Conservation (phyloP, 53 echinoderm and acorn worm species). For the Henricia sp. region DNA sequence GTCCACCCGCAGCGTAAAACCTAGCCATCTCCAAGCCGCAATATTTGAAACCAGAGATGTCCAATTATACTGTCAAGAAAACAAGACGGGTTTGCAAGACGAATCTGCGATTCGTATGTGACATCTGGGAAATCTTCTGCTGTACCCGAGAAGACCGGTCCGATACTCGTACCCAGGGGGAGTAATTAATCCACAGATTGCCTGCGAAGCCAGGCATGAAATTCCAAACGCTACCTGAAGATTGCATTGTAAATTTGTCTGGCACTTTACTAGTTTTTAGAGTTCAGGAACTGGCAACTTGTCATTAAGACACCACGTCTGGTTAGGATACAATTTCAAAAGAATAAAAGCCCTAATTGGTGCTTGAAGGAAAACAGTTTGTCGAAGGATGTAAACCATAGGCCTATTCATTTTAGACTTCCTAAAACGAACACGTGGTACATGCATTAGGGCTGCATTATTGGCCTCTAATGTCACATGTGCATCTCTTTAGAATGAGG, state of each 20-base stretch:
- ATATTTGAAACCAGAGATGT: slow-evolving; percentile 20
- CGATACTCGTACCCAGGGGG: slow-evolving; percentile 37
- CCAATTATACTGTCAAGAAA: slow-evolving; percentile 25
- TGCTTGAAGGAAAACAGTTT: too few species aligned
- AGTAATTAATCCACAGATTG: slow-evolving; percentile 47
- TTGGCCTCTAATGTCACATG: too few species aligned
- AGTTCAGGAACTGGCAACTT: not conserved
- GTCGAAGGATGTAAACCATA: too few species aligned
- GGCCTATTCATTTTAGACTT: too few species aligned
- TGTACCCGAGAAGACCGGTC: not conserved
- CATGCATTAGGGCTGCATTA: too few species aligned
- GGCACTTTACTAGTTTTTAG: not conserved
- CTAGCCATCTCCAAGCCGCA: not conserved
- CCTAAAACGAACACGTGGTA: too few species aligned
- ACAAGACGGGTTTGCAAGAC: not conserved
- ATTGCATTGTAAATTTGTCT: slow-evolving; percentile 47
- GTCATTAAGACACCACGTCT: not conserved
- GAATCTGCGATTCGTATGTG: slow-evolving; percentile 31
- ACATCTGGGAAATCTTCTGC: slow-evolving; percentile 58
- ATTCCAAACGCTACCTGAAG: slow-evolving; percentile 54
- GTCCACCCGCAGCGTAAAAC: not conserved
- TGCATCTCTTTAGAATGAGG: too few species aligned
- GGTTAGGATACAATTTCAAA: not conserved
- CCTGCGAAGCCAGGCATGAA: slow-evolving; percentile 28
- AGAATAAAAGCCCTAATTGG: not conserved